A percentile compares a stretch with the other conserved stretches of the same genome.
These are phyloP conservation scores for Champsocephalus gunnari DNA, from an alignment of 2,797 vertebrate species.

Conservation along the genomic window DNA sequence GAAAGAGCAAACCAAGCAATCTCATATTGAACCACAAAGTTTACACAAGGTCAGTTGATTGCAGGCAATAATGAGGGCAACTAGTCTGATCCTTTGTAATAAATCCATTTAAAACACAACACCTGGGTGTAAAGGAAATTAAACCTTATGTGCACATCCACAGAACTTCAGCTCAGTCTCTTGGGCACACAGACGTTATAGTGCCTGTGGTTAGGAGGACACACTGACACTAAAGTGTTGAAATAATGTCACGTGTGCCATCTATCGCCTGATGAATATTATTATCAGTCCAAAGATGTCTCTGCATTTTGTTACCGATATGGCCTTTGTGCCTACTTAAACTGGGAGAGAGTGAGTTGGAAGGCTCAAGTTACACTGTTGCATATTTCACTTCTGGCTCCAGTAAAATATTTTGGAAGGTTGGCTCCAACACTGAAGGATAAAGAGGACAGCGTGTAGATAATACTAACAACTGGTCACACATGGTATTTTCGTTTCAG, in stretches of 20 bases:
- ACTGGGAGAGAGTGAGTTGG: constrained; percentile 4
- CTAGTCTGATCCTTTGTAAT: constrained; percentile 15
- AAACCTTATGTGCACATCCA: constrained; percentile 27
- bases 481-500: neutral
- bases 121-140: constrained; percentile 10
- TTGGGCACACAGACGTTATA: neutral
- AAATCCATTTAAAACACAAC: constrained; percentile 9
- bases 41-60: constrained; percentile 1
- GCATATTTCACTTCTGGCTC: constrained; percentile 13
- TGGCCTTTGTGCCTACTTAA: constrained; percentile 53
- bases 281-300: constrained; percentile 32
- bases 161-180: constrained; percentile 14
- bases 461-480: neutral
- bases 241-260: constrained; percentile 29
- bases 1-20: constrained; percentile 4
- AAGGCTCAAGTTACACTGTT: constrained; percentile 21
- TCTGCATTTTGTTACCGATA: constrained; percentile 30
- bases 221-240: neutral
- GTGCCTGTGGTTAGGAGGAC: neutral
- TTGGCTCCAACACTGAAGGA: neutral
- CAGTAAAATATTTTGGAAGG: neutral
- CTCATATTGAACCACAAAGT: neutral
- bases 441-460: neutral
- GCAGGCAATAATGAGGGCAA: constrained; percentile 5
- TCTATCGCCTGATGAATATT: constrained; percentile 5